These are phyloP conservation scores for Conchocele bisecta DNA, from an alignment of 2,888 invertebrate genomes.

Conservation along the genomic window DNA sequence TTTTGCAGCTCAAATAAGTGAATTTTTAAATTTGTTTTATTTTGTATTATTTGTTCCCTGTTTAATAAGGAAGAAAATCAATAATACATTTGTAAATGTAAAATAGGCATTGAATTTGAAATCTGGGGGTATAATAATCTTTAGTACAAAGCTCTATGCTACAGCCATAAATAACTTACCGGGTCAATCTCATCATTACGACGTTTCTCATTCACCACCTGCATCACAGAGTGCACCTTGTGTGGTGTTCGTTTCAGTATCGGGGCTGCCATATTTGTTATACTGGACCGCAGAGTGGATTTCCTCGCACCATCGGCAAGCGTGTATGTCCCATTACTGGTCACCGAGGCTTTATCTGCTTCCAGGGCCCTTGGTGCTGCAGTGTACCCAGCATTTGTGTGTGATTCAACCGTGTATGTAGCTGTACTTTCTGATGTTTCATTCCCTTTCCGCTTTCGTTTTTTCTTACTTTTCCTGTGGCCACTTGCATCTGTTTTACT, in stretches of 20 bases:
- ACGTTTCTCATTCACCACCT: slow-evolving; percentile 5
- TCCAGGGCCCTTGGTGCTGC: slow-evolving; percentile 7
- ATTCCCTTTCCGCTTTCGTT: slow-evolving; percentile 41
- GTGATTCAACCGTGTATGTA: slow-evolving; percentile 39
- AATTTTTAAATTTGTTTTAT: too few relatives aligned
- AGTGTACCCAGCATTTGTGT: slow-evolving; percentile 36
- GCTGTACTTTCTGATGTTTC: slow-evolving; percentile 44
- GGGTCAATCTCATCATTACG: slow-evolving; percentile 35
- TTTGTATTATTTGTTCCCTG: too few relatives aligned
- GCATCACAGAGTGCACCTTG: slow-evolving; percentile 17
- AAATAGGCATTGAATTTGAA: too few relatives aligned
- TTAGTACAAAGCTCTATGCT: neutral
- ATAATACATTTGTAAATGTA: too few relatives aligned
- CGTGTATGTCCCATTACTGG: slow-evolving; percentile 66
- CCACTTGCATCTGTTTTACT: slow-evolving; percentile 1
- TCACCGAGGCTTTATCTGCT: slow-evolving; percentile 55
- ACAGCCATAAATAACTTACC: slow-evolving; percentile 17
- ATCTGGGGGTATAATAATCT: too few relatives aligned
- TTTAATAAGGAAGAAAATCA: too few relatives aligned
- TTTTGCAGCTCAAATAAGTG: too few relatives aligned
- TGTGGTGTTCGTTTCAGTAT: slow-evolving; percentile 28
- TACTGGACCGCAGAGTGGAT: slow-evolving; percentile 14
- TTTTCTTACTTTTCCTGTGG: slow-evolving; percentile 44
- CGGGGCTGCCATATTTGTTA: slow-evolving; percentile 22
- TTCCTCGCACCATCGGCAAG: slow-evolving; percentile 31